Base-by-base conservation (phyloP, 2,888 invertebrate species). In the Orthosia cruda region DNA sequence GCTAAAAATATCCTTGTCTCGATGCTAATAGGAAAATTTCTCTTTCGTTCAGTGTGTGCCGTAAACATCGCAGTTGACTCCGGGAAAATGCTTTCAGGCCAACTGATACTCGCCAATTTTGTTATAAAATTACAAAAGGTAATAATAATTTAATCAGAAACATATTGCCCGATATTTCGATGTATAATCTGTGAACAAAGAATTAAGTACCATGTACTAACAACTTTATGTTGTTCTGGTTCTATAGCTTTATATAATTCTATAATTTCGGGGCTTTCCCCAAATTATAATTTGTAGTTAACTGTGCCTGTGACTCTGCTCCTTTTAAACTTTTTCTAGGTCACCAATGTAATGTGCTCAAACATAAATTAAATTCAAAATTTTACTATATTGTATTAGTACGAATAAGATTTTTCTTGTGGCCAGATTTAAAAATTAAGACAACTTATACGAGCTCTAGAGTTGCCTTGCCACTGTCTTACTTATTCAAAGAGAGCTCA, bases 31-130 rank as follows among this genome's bases (percentile, higher is more conserved):
- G 83, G 81, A 81, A 71, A 78, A 84, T 94, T 94, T 95, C 90
- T 94, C 88, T 95, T 93, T 93, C 92, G 92, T 94, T 89, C 91
- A 96, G 96, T 96, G 96, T 89, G 95, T 95, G 96, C 96, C 96
- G 95, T 95, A 91, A 88, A 74, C 84, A 74, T 68, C 81, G 88
- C 80, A 70, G 86, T 82, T 74, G 71, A 78, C 82, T 76, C 79
- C 67, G 84, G 73, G 77, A 65, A 78, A 69, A 64, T 62, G 65
- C 62, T 57, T 72, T 72, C 74, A 59, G 62, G 23, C 50, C 66
- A 69, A 69, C 62, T 71, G 73, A 72, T 78, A 78, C 72, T 77
- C 83, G 80, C 76, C 84, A 83, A 80, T 72, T n/a, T 67, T 74
- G 18, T 66, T 71, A 63, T 74, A 74, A 86, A 86, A 66, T 73